Evolutionary conservation across 2,888 invertebrate species (phyloP).

Genomic region (Zaprionus bogoriensis): DNA sequence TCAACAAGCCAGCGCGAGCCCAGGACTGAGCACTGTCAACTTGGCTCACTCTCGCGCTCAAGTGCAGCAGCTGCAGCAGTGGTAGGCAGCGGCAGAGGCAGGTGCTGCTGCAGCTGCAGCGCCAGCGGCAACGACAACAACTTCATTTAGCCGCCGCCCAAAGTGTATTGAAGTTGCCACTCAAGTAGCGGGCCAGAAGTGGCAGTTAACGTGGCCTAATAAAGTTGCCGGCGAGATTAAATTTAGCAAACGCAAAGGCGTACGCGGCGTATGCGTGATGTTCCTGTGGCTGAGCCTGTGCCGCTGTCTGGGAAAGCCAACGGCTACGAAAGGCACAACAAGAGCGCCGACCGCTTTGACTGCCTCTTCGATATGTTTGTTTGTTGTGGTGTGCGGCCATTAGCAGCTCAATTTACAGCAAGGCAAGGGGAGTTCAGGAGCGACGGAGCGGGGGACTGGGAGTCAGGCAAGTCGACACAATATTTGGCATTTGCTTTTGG

Average conservation of each 20-base stretch:
- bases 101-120: constrained; percentile 22
- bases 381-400: constrained; percentile 52
- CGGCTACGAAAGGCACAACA: constrained; percentile 27
- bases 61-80: constrained; percentile 28
- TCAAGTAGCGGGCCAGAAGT: constrained; percentile 70
- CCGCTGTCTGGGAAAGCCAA: constrained; percentile 42
- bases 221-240: constrained; percentile 65
- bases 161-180: constrained; percentile 73
- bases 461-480: constrained; percentile 23
- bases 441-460: background rate
- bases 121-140: constrained; percentile 32
- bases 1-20: constrained; percentile 45
- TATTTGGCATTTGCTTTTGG: constrained; percentile 64
- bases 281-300: no score
- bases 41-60: constrained; percentile 26
- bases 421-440: background rate
- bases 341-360: background rate
- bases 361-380: constrained; percentile 11
- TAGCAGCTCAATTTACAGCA: constrained; percentile 73
- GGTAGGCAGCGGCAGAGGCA: constrained; percentile 1
- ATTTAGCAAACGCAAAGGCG: constrained; percentile 32
- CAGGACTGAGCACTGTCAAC: constrained; percentile 55
- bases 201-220: constrained; percentile 76
- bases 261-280: constrained; percentile 53
- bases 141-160: constrained; percentile 48